Evolutionary conservation across 2,113 vertebrate genomes (phyloP), one percentile per base, ranked within the genome.

Genomic region (Mellivora capensis): DNA sequence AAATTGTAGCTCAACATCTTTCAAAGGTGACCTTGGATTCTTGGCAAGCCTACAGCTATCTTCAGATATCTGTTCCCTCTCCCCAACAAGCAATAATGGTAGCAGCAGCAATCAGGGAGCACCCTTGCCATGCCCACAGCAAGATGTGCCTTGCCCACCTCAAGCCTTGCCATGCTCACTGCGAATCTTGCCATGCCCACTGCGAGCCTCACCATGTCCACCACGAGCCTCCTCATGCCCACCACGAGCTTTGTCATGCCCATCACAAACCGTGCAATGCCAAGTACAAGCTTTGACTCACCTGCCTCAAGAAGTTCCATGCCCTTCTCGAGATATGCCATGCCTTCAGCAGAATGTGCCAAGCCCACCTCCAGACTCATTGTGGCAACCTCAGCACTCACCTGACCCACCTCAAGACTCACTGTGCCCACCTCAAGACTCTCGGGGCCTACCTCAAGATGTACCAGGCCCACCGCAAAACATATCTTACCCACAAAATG

Each of bases 21-120:
- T 95, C n/a, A 98, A 94, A 95, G 98, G 97, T 79, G 97, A 98
- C 91, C 67, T 98, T 42, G 96, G 97, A 91, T 99, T 98, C 85
- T 76, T 98, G 72, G 88, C 94, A 90, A 98, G 96, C 92, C 67
- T 93, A 0, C 97, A 95, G 49, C 93, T 97, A 0, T 97, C 97
- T 77, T 98, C 98, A 5, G 93, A 97, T 54, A 21, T 96, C 77
- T 92, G 82, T 54, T 97, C 96, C 72, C 44, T 83, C 12, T 98
- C 98, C 34, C 95, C 98, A 8, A 42, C 91, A 64, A 98, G 97
- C 95, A 93, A 81, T 94, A 97, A 85, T 87, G 77, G 93, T 47
- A 97, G 77, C 69, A 97, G 96, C 84, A 93, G 69, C 95, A 98
- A 90, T 96, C 92, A 95, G 7, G 97, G 37, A 91, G 9, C 69